phyloP scores from a whole-genome alignment of 2,797 vertebrate species.

The Sardinella longiceps region DNA sequence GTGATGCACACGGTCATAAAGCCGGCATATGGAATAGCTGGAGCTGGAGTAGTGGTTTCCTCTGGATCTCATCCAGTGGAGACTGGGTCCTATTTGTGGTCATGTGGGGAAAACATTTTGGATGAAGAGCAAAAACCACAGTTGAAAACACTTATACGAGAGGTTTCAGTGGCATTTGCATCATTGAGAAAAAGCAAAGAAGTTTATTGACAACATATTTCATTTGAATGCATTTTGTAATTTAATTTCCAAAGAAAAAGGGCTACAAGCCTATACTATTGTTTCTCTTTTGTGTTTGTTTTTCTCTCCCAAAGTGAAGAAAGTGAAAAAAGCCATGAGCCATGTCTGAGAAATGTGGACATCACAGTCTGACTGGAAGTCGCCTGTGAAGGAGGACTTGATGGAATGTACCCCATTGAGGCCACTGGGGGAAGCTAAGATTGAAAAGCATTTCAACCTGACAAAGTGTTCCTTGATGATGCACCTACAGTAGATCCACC shows the following conservation, averaged over 20 bases:
- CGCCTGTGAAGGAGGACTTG: not conserved
- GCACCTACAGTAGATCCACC: too few species aligned
- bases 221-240: not conserved
- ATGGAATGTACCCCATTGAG: not conserved
- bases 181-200: not conserved
- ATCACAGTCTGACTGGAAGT: not conserved
- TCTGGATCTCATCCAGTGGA: not conserved
- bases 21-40: not conserved
- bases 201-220: not conserved
- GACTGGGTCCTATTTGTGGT: not conserved
- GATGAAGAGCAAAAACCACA: constrained; percentile 4
- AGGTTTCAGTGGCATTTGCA: not conserved
- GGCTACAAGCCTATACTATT: not conserved
- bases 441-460: not conserved
- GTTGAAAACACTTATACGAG: not conserved
- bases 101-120: not conserved
- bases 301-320: not conserved
- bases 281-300: not conserved
- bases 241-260: not conserved
- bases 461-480: not conserved
- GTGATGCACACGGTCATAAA: not conserved
- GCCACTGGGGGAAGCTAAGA: not conserved
- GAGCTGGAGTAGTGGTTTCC: not conserved
- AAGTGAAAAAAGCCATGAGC: not conserved
- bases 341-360: not conserved